Evolutionary conservation across 1,140 invertebrate species (phyloP).

Genomic region (Dreissena rostriformis): DNA sequence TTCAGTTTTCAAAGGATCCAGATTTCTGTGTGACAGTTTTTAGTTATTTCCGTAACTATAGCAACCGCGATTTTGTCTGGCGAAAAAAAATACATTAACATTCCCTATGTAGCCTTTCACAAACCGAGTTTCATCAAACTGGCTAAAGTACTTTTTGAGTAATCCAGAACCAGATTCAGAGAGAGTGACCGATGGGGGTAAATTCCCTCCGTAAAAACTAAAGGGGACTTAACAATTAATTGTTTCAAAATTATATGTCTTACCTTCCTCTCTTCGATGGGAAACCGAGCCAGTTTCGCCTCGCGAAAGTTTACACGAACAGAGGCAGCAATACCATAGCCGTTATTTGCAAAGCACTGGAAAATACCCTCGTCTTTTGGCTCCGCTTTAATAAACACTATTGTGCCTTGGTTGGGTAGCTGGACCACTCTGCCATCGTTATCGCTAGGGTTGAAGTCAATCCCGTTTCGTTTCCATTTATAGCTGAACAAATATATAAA

Average conservation of each 20-base stretch:
- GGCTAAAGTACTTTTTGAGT: background rate
- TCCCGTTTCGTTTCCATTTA: slow-evolving; percentile 97
- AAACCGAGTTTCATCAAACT: background rate
- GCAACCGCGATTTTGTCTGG: no score
- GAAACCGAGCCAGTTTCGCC: slow-evolving; percentile 68
- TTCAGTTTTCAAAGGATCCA: background rate
- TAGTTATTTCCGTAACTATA: background rate
- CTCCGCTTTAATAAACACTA: slow-evolving; percentile 93
- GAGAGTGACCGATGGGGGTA: background rate
- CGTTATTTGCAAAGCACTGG: slow-evolving; percentile 98
- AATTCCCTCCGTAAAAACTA: background rate
- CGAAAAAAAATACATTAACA: background rate
- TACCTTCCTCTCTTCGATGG: slow-evolving; percentile 23
- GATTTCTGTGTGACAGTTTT: background rate
- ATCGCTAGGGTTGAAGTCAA: slow-evolving; percentile 86
- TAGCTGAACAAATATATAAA: slow-evolving; percentile 86
- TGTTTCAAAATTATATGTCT: background rate
- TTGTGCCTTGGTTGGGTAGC: slow-evolving; percentile 94
- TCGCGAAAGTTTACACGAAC: slow-evolving; percentile 68
- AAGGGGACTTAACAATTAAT: background rate
- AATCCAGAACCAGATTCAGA: background rate
- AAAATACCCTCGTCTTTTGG: slow-evolving; percentile 96
- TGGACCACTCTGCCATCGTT: slow-evolving; percentile 94
- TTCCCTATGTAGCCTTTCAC: background rate
- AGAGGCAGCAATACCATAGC: slow-evolving; percentile 89